Percentiles rank a stretch among this genome's conserved stretches.
These are phyloP conservation scores for Spermophilus dauricus DNA, from an alignment of 2,113 vertebrate species.

Conservation along the genomic window DNA sequence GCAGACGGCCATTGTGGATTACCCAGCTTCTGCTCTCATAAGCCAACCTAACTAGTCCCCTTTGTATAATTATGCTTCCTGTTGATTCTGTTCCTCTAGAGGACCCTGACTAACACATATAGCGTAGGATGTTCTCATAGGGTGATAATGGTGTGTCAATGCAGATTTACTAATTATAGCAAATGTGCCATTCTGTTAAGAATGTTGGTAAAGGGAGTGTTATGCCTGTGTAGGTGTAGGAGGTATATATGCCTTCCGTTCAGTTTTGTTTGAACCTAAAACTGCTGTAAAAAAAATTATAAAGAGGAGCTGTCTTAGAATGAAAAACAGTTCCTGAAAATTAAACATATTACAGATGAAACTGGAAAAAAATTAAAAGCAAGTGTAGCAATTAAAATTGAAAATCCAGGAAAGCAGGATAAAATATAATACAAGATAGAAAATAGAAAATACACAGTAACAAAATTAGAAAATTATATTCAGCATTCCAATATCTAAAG, in stretches of 20 bases:
- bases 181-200: background rate
- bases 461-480: background rate
- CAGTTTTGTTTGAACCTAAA: background rate
- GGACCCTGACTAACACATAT: too few species aligned
- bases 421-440: background rate
- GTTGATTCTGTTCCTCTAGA: too few species aligned
- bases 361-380: background rate
- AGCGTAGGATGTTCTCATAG: too few species aligned
- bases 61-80: too few species aligned
- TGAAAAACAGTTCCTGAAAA: background rate
- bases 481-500: slow-evolving; percentile 8
- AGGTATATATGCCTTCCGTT: background rate
- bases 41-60: too few species aligned
- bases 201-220: background rate
- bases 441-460: background rate
- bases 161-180: background rate
- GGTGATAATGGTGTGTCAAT: background rate
- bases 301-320: background rate
- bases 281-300: background rate
- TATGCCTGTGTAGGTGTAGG: background rate
- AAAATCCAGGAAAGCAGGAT: background rate
- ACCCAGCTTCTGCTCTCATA: too few species aligned
- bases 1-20: too few species aligned
- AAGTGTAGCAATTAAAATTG: background rate
- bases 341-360: background rate